Evolutionary conservation across 2,113 vertebrate genomes (phyloP).

Genomic region (Bothrops jararaca): DNA sequence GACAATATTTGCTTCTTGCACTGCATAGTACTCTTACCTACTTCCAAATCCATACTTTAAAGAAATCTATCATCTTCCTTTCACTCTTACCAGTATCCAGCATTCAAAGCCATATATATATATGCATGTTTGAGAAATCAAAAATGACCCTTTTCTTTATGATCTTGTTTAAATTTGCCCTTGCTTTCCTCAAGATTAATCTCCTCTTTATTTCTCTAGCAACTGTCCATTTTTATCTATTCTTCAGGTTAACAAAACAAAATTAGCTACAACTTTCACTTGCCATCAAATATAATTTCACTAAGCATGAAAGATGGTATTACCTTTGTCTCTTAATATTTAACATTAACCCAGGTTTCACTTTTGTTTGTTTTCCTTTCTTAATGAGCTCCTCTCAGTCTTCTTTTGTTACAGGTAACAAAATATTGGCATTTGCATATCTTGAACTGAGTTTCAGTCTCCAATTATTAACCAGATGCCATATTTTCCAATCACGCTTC

Average conservation of each 20-base stretch:
- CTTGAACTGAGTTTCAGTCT: background rate
- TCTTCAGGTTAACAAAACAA: background rate
- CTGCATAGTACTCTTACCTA: background rate
- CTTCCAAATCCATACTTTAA: background rate
- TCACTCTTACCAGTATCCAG: background rate
- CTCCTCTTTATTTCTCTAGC: background rate
- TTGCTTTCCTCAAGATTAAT: background rate
- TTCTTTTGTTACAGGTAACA: background rate
- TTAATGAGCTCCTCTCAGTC: background rate
- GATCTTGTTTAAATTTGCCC: background rate
- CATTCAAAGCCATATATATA: background rate
- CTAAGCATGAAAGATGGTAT: background rate
- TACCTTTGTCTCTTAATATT: background rate
- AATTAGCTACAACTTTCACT: background rate
- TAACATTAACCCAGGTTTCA: background rate
- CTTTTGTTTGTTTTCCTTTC: background rate
- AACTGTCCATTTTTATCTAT: background rate
- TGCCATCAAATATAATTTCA: background rate
- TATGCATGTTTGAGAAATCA: background rate
- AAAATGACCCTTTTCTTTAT: background rate
- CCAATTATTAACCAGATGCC: background rate
- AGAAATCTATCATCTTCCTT: background rate
- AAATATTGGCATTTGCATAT: background rate
- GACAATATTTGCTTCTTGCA: background rate
- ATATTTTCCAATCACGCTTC: background rate